These are phyloP conservation scores for Chrysocyon brachyurus DNA, from an alignment of 2,797 vertebrate genomes.

Conservation along the genomic window DNA sequence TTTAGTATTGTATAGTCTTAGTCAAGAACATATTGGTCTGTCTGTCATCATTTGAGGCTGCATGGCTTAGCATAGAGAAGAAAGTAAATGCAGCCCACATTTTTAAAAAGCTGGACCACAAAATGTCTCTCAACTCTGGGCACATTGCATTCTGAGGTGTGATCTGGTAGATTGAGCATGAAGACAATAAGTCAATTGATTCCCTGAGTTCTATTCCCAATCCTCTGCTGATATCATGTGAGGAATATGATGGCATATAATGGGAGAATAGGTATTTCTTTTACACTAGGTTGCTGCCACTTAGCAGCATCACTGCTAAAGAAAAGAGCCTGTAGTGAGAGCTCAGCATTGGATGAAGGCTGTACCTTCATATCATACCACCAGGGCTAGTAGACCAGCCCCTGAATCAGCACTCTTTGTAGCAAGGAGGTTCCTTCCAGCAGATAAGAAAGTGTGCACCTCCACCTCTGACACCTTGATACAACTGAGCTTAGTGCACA, in stretches of 20 bases:
- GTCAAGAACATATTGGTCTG: not conserved
- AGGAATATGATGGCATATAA: not conserved
- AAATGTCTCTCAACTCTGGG: not conserved
- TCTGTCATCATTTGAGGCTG: slow-evolving; percentile 12
- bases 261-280: not conserved
- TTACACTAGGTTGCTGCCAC: not conserved
- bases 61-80: not conserved
- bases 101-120: slow-evolving; percentile 10
- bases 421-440: not conserved
- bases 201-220: not conserved
- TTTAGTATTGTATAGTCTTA: not conserved
- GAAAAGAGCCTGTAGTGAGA: not conserved
- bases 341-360: not conserved
- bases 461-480: not conserved
- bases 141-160: not conserved
- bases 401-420: not conserved
- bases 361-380: not conserved
- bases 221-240: not conserved
- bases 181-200: not conserved
- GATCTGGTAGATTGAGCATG: not conserved
- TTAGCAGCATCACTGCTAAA: not conserved
- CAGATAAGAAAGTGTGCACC: not conserved
- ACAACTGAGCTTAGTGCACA: not conserved
- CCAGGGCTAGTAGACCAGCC: not conserved
- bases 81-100: not conserved